These are phyloP conservation scores for Fringilla coelebs DNA, from an alignment of 2,797 vertebrate species.

Conservation along the genomic window DNA sequence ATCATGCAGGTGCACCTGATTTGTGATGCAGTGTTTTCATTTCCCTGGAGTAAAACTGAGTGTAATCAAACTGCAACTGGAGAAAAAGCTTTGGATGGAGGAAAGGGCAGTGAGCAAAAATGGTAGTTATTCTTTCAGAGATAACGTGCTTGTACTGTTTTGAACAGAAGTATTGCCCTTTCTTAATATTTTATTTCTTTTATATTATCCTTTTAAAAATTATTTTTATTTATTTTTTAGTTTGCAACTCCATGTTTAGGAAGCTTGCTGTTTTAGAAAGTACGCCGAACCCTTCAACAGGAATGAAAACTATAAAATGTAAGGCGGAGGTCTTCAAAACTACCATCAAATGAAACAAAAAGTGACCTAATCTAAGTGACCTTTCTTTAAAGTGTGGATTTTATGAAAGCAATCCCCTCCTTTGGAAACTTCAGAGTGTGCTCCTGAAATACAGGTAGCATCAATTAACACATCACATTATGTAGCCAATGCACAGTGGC, in stretches of 20 bases:
- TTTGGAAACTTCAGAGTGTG: not conserved
- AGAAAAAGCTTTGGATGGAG: not conserved
- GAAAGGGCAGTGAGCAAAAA: not conserved
- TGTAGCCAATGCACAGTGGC: not conserved
- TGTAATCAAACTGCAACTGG: not conserved
- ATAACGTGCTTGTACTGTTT: not conserved
- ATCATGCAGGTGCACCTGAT: not conserved
- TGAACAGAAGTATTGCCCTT: accelerated
- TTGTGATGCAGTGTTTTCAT: not conserved
- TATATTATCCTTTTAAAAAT: accelerated
- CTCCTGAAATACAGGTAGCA: not conserved
- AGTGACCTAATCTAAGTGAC: not conserved
- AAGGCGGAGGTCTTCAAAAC: not conserved
- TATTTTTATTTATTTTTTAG: not conserved
- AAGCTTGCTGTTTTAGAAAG: not conserved
- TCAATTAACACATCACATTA: not conserved
- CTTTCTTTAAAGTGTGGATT: not conserved
- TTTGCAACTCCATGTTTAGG: not conserved
- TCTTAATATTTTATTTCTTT: not conserved
- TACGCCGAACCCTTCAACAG: not conserved
- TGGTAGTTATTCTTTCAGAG: not conserved
- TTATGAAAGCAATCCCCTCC: not conserved
- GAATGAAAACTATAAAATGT: not conserved
- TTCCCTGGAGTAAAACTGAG: not conserved
- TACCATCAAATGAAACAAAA: not conserved